Base-by-base conservation (phyloP, 2,888 invertebrate genomes). In the Lamellibrachia satsuma region DNA sequence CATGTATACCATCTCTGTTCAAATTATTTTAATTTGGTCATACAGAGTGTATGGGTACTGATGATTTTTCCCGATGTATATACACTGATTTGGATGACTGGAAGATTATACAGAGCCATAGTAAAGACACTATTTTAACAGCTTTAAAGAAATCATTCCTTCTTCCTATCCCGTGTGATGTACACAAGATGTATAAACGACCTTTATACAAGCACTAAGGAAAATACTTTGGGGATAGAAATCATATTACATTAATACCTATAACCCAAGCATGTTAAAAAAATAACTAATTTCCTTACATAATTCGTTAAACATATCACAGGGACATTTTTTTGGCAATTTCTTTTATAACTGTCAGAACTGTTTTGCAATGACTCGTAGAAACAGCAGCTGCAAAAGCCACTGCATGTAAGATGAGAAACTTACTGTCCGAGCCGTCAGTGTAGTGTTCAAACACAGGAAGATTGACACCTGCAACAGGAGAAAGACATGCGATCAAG, bases 401-500 rank as follows among this genome's bases (percentile, higher is more conserved):
- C n/a, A 75, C 22, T 11, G 91, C 6, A 91, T 6, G 22, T 91
- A 27, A 52, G 22, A 52, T n/a, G 27, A 51, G 22, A 15, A 9
- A 95, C 96, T 96, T 95, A 97, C 97, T 98, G 96, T 99, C 99
- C 0, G 98, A 97, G 92, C 99, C 99, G 97, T 99, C 99, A 96
- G 98, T 98, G 96, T 98, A 99, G 52, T 98, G 98, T 97, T 99
- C 98, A 96, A 99, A 99, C 91, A 99, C 98, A 92, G 99, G 99
- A 94, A 99, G 97, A 94, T 98, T 98, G 3, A 99, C 99, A 97
- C 99, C 98, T 98, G 96, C 75, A 96, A 93, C n/a, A 90, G 7
- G 39, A 90, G 11, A 92, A 39, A 27, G 91, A 91, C 7, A 75
- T 75, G 3, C n/a, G 15, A 22, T 75, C 6, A 75, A 15, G 6